Evolutionary conservation across 2,888 invertebrate species (phyloP).

Genomic region (Rhodophaea formosa): DNA sequence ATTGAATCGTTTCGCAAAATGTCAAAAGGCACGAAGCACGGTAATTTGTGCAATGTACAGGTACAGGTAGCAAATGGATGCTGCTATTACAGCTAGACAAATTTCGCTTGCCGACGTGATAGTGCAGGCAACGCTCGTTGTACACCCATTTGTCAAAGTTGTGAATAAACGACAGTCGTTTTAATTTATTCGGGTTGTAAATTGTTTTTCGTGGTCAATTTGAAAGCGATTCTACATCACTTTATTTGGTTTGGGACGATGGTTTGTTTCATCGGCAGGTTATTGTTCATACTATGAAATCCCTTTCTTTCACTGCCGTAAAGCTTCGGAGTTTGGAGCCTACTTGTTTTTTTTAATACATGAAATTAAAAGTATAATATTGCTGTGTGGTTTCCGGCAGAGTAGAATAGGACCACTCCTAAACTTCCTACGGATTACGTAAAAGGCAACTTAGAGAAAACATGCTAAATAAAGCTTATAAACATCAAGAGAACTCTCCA

Average conservation of each 20-base stretch:
- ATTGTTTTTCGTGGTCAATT: slow-evolving; percentile 2
- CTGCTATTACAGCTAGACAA: slow-evolving; percentile 50
- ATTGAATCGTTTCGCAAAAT: slow-evolving; percentile 27
- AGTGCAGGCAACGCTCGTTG: slow-evolving; percentile 32
- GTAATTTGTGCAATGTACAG: slow-evolving; percentile 42
- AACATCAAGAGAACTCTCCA: too few relatives aligned
- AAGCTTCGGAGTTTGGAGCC: too few relatives aligned
- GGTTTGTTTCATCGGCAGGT: not conserved
- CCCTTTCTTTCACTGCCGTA: too few relatives aligned
- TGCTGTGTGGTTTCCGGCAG: too few relatives aligned
- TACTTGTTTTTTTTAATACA: too few relatives aligned
- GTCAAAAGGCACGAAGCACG: slow-evolving; percentile 44
- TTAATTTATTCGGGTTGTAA: slow-evolving; percentile 5
- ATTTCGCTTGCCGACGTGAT: slow-evolving; percentile 52
- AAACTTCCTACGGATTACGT: too few relatives aligned
- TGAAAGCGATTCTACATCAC: slow-evolving; percentile 19
- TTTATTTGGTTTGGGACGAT: not conserved
- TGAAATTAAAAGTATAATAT: too few relatives aligned
- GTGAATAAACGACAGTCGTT: slow-evolving; percentile 1
- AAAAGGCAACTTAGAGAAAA: too few relatives aligned
- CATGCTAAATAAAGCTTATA: too few relatives aligned
- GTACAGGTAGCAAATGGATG: slow-evolving; percentile 48
- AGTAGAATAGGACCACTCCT: too few relatives aligned
- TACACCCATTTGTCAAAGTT: slow-evolving; percentile 17
- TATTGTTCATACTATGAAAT: not conserved